A percentile compares a stretch with the other conserved stretches of the same genome.
phyloP scores from a whole-genome alignment of 2,888 invertebrate species.

The Nephrocerus scutellatus region DNA sequence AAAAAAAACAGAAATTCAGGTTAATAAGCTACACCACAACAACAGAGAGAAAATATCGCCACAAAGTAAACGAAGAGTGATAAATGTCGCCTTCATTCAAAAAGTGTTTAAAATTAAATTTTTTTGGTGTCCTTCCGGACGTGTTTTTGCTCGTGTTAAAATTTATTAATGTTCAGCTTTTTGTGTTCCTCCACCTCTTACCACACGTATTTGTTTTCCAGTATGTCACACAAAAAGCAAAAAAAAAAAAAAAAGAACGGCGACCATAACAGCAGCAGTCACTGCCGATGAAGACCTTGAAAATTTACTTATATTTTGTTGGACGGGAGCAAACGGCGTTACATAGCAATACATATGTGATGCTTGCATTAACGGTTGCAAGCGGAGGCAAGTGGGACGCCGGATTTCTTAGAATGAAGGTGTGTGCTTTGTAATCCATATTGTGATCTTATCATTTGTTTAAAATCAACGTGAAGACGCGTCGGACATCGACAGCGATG shows the following conservation, averaged over 20 bases:
- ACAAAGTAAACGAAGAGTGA: slow-evolving; percentile 17
- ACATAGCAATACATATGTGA: too few species aligned
- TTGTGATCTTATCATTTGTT: slow-evolving; percentile 30
- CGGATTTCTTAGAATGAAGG: slow-evolving; percentile 13
- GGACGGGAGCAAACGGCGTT: too few species aligned
- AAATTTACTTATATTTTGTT: too few species aligned
- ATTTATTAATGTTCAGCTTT: too few species aligned
- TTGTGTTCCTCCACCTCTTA: too few species aligned
- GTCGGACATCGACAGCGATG: neutral
- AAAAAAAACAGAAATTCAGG: neutral
- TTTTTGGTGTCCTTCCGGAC: slow-evolving; percentile 23
- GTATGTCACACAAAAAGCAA: slow-evolving; percentile 3
- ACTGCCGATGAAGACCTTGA: neutral
- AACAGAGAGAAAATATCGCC: slow-evolving; percentile 8
- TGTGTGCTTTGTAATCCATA: slow-evolving; percentile 31
- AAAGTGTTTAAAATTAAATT: slow-evolving; percentile 23
- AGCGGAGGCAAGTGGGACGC: too few species aligned
- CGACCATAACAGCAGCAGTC: slow-evolving; percentile 2
- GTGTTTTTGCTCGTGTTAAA: too few species aligned
- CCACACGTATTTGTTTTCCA: too few species aligned
- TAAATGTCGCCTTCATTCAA: slow-evolving; percentile 23
- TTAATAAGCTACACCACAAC: neutral
- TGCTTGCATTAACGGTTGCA: too few species aligned
- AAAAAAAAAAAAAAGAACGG: slow-evolving; percentile 4
- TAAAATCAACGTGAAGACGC: slow-evolving; percentile 21